Base-by-base conservation (phyloP, 2,888 invertebrate species). In the Ophion slaviceki region DNA sequence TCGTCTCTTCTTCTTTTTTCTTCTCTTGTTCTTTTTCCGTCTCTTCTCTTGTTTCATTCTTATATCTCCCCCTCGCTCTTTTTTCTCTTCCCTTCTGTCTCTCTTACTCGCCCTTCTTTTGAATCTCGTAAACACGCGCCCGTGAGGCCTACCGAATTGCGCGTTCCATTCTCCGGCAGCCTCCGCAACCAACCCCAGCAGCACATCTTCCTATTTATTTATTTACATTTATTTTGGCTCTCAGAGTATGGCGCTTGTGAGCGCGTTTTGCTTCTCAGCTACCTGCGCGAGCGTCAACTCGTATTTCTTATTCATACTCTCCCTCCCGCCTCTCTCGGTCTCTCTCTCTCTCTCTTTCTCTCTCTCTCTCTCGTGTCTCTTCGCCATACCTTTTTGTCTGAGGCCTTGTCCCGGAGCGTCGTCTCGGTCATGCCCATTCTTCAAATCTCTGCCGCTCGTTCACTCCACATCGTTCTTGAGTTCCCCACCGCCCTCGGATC, bases 161-260 rank as follows among this genome's bases (percentile, higher is more conserved):
- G 53, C 77, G 77, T 82, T 79, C 76, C 87, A 67, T 86, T 87
- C 85, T 32, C 68, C 57, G 2, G 24, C 17, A 53, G 67, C 17
- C 72, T 66, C 61, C 40, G 53, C 80, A 11, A 17, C 64, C 76
- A 28, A 3, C 62, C 47, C 24, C 74, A 47, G 57, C 76, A 74
- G 20, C 20, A 28, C 32, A 64, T 82, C 32, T 62, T 64, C 78
- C 32, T 75, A 61, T 79, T 86, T 86, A 76, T 89, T 89, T 89
- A 87, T 89, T 89, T 88, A 88, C 88, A 84, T 89, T 89, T 88
- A 88, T 89, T 88, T 89, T 67, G 80, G 86, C 53, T 53, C 86
- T 87, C 53, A 6, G 32, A 67, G 61, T 53, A 36, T 14, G 66
- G 57, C 74, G 74, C 68, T 32, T 71, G 45, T 32, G 28, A 24